Percentiles rank a stretch among this genome's conserved stretches.
Conservation (phyloP, 1,140 invertebrate species). For the Oreohelix idahoensis region DNA sequence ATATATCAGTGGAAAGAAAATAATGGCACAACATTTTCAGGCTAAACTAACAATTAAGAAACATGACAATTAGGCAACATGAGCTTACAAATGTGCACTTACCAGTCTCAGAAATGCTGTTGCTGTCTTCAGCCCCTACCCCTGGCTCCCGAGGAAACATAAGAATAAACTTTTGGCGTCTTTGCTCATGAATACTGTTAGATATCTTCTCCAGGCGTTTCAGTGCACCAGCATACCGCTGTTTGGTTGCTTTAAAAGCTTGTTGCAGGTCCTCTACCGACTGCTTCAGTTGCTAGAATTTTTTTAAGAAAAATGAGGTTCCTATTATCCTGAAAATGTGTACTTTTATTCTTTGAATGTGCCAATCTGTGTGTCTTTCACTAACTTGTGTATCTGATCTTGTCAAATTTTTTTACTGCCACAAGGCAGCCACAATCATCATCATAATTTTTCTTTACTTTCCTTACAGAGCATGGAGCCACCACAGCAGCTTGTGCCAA, state of each 20-base stretch:
- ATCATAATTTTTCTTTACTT: too few relatives aligned
- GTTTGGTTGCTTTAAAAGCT: slow-evolving; percentile 72
- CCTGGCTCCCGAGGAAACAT: slow-evolving; percentile 84
- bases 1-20: too few relatives aligned
- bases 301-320: not conserved
- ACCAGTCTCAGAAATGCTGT: not conserved
- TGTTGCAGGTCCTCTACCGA: slow-evolving; percentile 73
- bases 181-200: slow-evolving; percentile 75
- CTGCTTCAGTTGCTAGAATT: slow-evolving; percentile 71
- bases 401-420: too few relatives aligned
- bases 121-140: slow-evolving; percentile 83
- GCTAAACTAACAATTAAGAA: too few relatives aligned
- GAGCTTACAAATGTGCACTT: not conserved
- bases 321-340: not conserved
- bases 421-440: too few relatives aligned
- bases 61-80: too few relatives aligned
- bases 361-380: too few relatives aligned
- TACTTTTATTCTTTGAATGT: too few relatives aligned
- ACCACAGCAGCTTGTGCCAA: too few relatives aligned
- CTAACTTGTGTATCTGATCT: too few relatives aligned
- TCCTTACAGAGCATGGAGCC: too few relatives aligned
- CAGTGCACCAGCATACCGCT: slow-evolving; percentile 73
- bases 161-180: slow-evolving; percentile 71
- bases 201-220: slow-evolving; percentile 76
- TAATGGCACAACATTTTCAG: too few relatives aligned